These are phyloP conservation scores for Zonotrichia albicollis DNA, from an alignment of 2,797 vertebrate species.

Conservation along the genomic window DNA sequence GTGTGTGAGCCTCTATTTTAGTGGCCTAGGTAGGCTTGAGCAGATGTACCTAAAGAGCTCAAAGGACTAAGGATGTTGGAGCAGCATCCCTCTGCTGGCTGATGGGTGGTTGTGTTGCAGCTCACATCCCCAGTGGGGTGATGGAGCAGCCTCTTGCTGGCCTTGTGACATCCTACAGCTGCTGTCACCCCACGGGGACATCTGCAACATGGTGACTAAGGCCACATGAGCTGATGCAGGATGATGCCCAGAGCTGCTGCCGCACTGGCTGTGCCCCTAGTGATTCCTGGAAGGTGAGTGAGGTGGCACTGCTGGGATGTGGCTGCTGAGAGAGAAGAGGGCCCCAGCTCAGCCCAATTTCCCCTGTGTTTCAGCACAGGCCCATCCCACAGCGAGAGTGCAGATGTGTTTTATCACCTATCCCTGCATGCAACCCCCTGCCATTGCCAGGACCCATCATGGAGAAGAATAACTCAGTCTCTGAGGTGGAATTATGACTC, in stretches of 20 bases:
- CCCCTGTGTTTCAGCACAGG: not conserved
- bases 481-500: not conserved
- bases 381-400: accelerated
- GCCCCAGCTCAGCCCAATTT: not conserved
- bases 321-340: not conserved
- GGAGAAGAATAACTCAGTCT: not conserved
- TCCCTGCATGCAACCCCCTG: not conserved
- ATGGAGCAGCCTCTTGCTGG: not conserved
- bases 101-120: accelerated
- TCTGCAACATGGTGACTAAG: accelerated
- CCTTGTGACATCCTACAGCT: not conserved
- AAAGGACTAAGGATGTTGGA: not conserved
- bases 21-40: not conserved
- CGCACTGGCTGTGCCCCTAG: accelerated
- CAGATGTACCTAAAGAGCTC: not conserved
- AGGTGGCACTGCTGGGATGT: not conserved
- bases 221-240: not conserved
- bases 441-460: accelerated
- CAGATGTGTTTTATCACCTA: not conserved
- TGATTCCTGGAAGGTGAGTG: accelerated
- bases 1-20: accelerated
- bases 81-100: not conserved
- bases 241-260: not conserved
- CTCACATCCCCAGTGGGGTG: accelerated
- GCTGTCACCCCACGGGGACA: not conserved